phyloP scores from a whole-genome alignment of 2,888 invertebrate genomes.

The Leuctra nigra region DNA sequence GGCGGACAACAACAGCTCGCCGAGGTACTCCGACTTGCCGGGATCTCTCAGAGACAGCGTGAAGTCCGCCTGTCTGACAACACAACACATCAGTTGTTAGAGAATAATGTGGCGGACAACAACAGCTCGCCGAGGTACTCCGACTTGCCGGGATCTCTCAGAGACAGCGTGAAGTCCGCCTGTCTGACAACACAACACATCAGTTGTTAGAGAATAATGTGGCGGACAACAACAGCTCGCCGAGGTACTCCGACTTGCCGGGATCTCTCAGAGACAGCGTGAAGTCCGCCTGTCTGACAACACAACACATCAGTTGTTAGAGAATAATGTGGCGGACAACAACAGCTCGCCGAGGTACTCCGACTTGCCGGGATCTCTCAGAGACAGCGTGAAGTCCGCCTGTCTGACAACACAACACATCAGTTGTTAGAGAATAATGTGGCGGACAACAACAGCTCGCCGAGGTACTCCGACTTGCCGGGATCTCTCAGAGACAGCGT shows the following conservation, averaged over 20 bases:
- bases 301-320: too few relatives aligned
- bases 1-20: conserved; percentile 43
- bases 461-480: conserved; percentile 60
- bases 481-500: conserved; percentile 74
- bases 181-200: conserved; percentile 42
- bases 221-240: conserved; percentile 68
- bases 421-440: conserved; percentile 94
- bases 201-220: conserved; percentile 94
- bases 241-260: conserved; percentile 60
- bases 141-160: conserved; percentile 69
- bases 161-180: conserved; percentile 66
- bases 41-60: conserved; percentile 74
- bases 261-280: conserved; percentile 74
- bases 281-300: conserved; percentile 55
- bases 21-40: conserved; percentile 46
- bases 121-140: conserved; percentile 32
- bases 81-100: too few relatives aligned
- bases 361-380: conserved; percentile 66
- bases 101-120: conserved; percentile 82
- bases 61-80: conserved; percentile 55
- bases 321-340: conserved; percentile 73
- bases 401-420: conserved; percentile 43
- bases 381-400: conserved; percentile 66
- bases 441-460: conserved; percentile 67
- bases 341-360: conserved; percentile 76